Conservation (phyloP, 2,113 vertebrate genomes). For the Peromyscus californicus region DNA sequence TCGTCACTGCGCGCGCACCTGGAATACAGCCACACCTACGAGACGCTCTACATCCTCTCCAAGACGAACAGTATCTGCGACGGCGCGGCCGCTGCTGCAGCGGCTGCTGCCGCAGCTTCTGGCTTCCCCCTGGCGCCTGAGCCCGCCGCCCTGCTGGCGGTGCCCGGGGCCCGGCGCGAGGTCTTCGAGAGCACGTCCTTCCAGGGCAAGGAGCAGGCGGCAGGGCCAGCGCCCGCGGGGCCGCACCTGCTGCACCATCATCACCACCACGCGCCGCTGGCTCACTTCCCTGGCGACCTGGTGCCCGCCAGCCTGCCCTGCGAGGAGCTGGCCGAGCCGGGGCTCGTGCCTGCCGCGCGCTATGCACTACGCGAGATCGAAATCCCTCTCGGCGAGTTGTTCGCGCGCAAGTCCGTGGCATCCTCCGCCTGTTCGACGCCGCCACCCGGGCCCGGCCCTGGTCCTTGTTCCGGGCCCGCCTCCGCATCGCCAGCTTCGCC, state of each 20-base stretch:
- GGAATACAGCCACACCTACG: slow-evolving; percentile 99
- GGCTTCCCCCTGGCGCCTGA: slow-evolving; percentile 94
- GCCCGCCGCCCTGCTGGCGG: slow-evolving; percentile 89
- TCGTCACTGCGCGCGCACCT: slow-evolving; percentile 97
- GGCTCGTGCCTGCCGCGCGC: slow-evolving; percentile 87
- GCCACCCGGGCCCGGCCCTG: slow-evolving; percentile 77
- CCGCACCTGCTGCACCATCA: slow-evolving; percentile 82
- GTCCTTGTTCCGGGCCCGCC: slow-evolving; percentile 88
- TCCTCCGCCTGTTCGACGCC: slow-evolving; percentile 88
- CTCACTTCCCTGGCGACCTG: slow-evolving; percentile 89
- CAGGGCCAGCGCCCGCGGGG: slow-evolving; percentile 80
- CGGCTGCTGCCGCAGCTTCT: slow-evolving; percentile 87
- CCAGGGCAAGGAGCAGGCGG: slow-evolving; percentile 92
- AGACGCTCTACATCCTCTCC: slow-evolving; percentile 99
- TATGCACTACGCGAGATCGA: slow-evolving; percentile 97
- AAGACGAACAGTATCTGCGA: slow-evolving; percentile 98
- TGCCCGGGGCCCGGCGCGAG: slow-evolving; percentile 89
- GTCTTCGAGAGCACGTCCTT: slow-evolving; percentile 95
- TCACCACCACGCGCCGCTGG: slow-evolving; percentile 80
- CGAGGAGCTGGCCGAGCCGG: slow-evolving; percentile 87
- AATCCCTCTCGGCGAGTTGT: slow-evolving; percentile 96
- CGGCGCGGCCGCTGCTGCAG: slow-evolving; percentile 89
- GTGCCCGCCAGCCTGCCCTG: slow-evolving; percentile 89
- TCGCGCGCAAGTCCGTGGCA: slow-evolving; percentile 93
- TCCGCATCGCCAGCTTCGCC: slow-evolving; percentile 92